Base-by-base conservation (phyloP, 2,797 vertebrate genomes). In the Chloroceryle amazona region DNA sequence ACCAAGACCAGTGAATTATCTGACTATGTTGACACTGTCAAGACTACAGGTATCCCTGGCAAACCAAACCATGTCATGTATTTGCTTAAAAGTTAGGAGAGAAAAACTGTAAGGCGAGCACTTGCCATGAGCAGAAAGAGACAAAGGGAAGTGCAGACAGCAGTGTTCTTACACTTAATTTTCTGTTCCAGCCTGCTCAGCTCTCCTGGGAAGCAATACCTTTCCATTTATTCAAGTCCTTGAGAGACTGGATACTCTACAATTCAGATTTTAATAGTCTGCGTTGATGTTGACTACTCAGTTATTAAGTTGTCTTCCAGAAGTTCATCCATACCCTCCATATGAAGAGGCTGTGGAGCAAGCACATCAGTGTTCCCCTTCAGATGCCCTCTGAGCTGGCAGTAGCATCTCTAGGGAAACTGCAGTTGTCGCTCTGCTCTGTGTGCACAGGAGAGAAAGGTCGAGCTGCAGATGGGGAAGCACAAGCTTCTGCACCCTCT, bases 301-400 rank as follows among this genome's bases (percentile, higher is more conserved):
- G 90, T 96, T 93, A 96, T 92, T 96, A 94, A 91, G 79, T 11
- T 96, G 95, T 96, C 95, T 96, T 85, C 55, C 67, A 51, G 79
- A 96, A 94, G 88, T 89, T 96, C 58, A 75, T 76, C 52, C 37
- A 68, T 86, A 63, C 54, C 73, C 79, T 82, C 42, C 84, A 67
- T 61, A 54, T 67, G 79, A 78, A 54, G 80, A 82, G 78, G 73
- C 83, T 88, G 46, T 33, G 66, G 42, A 87, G 78, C 86, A 88
- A 89, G 86, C 47, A 78, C 73, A 73, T 31, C 39, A 61, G 10
- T 4, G 61, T 16, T 94, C 73, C 90, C 93, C 88, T 94, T 85
- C 67, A 62, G 39, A 80, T 51, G 72, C 44, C 72, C 90, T 79
- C 80, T 62, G 75, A 65, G 39, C 46, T 65, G 86, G 79, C 83